Base-by-base conservation (phyloP, 2,888 invertebrate species). In the Malacosoma neustria region DNA sequence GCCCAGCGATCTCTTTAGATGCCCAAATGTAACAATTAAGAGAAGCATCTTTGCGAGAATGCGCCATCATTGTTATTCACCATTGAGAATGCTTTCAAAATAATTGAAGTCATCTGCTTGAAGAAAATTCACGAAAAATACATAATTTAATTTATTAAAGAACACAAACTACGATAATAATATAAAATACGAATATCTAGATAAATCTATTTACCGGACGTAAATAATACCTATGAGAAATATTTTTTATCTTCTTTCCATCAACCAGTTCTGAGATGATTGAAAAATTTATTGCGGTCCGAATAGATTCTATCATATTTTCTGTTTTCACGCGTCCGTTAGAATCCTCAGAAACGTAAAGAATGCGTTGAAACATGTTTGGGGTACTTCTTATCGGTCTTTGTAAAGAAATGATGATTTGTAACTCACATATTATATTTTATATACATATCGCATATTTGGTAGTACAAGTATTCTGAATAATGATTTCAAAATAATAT, bases 1-100 rank as follows among this genome's bases (percentile, higher is more conserved):
- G 60, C 69, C 73, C 79, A 72, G 74, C 72, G 72, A 79, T 72
- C 73, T 63, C 72, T 69, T 60, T 63, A 69, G 70, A 67, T 75
- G 73, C 65, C 65, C 66, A 64, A 54, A 51, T 49, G 49, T 59
- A 72, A 66, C 74, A 79, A 80, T 79, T 77, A 80, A 66, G 63
- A 61, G 61, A 61, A 69, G 63, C 67, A 73, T 67, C 66, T 65
- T 54, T 58, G 51, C 52, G 45, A 64, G 59, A 56, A 54, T 53
- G 57, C 60, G 3, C 22, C 9, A 9, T 4, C 22, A 22, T 22
- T 22, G 22, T 4, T 22, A 22, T 22, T 22, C 9, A 2, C 22
- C 2, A 22, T 22, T 22, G 9, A 22, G 9, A 22, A 22, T 3
- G 22, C 3, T 3, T 2, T 22, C 9, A 22, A 22, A 7, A 22